Conservation (phyloP, 2,888 invertebrate genomes). For the Arctia plantaginis region DNA sequence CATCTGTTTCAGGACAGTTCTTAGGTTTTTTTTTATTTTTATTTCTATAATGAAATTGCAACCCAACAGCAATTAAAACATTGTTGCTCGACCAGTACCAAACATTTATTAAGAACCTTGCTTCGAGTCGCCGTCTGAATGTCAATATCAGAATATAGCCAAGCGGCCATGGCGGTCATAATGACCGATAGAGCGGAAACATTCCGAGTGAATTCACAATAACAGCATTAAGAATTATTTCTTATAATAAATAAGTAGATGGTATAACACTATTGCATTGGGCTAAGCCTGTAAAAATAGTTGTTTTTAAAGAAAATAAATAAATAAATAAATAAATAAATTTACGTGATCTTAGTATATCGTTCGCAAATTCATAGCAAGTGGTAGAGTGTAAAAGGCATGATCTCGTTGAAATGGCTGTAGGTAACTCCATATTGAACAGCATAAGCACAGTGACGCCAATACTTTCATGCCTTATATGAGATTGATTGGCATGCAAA, state of each 20-base stretch:
- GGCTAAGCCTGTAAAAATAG: too few relatives aligned
- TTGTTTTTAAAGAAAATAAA: too few relatives aligned
- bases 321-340: too few relatives aligned
- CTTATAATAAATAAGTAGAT: too few relatives aligned
- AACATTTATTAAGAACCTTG: slow-evolving; percentile 68
- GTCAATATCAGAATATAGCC: slow-evolving; percentile 82
- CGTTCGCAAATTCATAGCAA: slow-evolving; percentile 42
- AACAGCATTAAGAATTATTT: too few relatives aligned
- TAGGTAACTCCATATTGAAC: slow-evolving; percentile 63
- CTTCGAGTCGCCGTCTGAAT: slow-evolving; percentile 77
- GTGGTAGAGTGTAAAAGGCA: slow-evolving; percentile 55
- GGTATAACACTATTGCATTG: too few relatives aligned
- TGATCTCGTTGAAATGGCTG: slow-evolving; percentile 63
- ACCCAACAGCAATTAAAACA: slow-evolving; percentile 4
- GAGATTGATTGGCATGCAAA: slow-evolving; percentile 82
- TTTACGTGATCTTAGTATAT: too few relatives aligned
- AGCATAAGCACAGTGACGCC: slow-evolving; percentile 75
- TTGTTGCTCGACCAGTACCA: slow-evolving; percentile 1
- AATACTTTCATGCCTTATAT: slow-evolving; percentile 84
- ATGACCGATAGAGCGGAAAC: slow-evolving; percentile 82
- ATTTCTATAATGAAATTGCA: background rate
- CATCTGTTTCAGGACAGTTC: background rate
- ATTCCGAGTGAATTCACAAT: too few relatives aligned
- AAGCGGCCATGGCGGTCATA: slow-evolving; percentile 74
- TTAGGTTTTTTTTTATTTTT: background rate